Base-by-base conservation (phyloP, 2,113 vertebrate species). In the Apodemus speciosus region DNA sequence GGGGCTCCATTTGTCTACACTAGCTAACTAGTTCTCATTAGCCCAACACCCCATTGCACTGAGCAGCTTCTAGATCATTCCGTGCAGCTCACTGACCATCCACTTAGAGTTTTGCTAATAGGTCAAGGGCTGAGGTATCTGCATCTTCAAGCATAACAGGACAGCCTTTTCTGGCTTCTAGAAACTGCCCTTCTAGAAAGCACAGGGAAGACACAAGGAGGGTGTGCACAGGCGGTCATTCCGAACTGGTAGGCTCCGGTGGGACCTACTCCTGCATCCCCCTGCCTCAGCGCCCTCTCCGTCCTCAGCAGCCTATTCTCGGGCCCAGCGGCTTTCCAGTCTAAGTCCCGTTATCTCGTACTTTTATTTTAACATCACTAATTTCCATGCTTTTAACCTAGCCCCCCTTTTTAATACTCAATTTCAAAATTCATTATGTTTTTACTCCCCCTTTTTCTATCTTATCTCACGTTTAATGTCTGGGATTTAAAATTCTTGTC, bases 321-420 rank as follows among this genome's bases (percentile, higher is more conserved):
- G 68, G 91, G 13, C 20, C 11, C n/a, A 32, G 35, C 81, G 40
- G 51, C 38, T 93, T 89, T 30, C 35, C 43, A 30, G 71, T 76
- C 69, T 27, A 83, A 93, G 84, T 27, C 23, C 30, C 23, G 68
- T 89, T 66, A 80, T 35, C 51, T 91, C 38, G 15, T 13, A 27
- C 51, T 87, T 94, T 95, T 71, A 83, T 89, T 90, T 87, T 86
- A 96, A 76, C 84, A 51, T 64, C 46, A 68, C 68, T 73, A 83
- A 89, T 96, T 89, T 92, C 84, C 56, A 83, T 46, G 87, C 38
- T 92, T 90, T 97, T 93, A 92, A 94, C 85, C 80, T 40, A 73
- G 64, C 76, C 95, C 86, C 84, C 79, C 77, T 71, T 16, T 76
- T 66, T 38, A 90, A 90, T 75, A n/a, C 72, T n/a, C 46, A 75